Base-by-base conservation (phyloP, 2,113 vertebrate species). In the Rhabdomys dilectus region DNA sequence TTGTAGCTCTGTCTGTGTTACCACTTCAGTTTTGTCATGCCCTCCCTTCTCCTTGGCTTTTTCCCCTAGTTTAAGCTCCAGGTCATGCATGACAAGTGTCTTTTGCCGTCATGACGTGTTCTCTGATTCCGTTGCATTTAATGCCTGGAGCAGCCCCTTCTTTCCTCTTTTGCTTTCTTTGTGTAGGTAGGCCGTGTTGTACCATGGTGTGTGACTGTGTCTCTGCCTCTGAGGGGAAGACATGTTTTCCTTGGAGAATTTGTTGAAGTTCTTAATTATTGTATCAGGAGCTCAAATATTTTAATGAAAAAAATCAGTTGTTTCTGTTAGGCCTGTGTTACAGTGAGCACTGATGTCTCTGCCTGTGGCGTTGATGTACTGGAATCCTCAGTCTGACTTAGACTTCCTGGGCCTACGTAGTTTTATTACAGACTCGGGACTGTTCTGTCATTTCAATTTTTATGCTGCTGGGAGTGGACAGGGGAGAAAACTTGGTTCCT, bases 221-320 rank as follows among this genome's bases (percentile, higher is more conserved):
- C 70, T 89, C 62, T 56, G 53, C 51, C 51, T 87, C 93, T 78
- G 88, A 86, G 48, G 81, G 48, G 89, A 51, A 26, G 56, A 26
- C 15, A 5, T 21, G 4, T 80, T 82, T 91, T 80, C 21, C 48
- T 95, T 51, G 21, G 5, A 76, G 13, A 82, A 58, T 66, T 94
- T 82, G 36, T 51, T 45, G 81, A 51, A 90, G 36, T 90, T 95
- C 24, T 93, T 94, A 36, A 48, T 56, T 94, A 89, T 86, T 82
- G 26, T 88, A n/a, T 34, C 45, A 66, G 22, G 56, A 72, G 31
- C 36, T 88, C 22, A 62, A 39, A 70, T 72, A 77, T 89, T 77
- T 88, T 53, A 31, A 22, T 68, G 51, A 72, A 58, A 53, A 51
- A 58, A 51, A 13, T 89, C 58, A 9, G 42, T 91, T 93, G n/a